Evolutionary conservation across 2,888 invertebrate species (phyloP), one percentile per base, ranked within the genome.

Genomic region (Flexamia atlantica): DNA sequence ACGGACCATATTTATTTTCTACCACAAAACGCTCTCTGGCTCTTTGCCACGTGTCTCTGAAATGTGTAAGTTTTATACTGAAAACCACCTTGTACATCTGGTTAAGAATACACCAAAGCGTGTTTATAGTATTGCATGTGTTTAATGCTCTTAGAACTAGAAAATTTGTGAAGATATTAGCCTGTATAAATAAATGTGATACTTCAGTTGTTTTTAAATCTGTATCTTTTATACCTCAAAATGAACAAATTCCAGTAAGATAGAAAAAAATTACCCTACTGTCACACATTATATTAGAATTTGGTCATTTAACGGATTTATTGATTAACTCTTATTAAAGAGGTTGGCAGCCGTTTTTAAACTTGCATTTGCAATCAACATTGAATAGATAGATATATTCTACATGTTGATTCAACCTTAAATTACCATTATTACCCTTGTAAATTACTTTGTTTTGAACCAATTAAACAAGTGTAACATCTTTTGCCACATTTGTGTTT

Each of bases 171-270:
- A 64, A 64, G 64, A 64, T 64, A 28, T 64, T 70, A 40, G 70
- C 40, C 40, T 70, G 70, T 36, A 70, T 36, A 70, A 70, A 70
- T 70, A 70, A 70, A 70, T 70, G 70, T 70, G 70, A 70, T 70
- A 70, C 32, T 70, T 70, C 28, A 40, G 14, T 70, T 70, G 70
- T 70, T 70, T 70, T 70, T 70, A 70, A 70, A 36, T 20, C 40
- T 40, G 28, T 64, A 12, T 64, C 5, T 23, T 53, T 53, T 53
- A 7, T 53, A 46, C 46, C 46, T 36, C 4, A 4, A 36, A 36
- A 36, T 9, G 4, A 36, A 36, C 9, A 36, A 7, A 7, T 36
- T 36, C 36, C 36, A 36, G 9, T 9, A 36, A 4, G 5, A 9
- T 36, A 7, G 36, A 36, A 4, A 36, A 36, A 36, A 36, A 7